Evolutionary conservation across 2,888 invertebrate genomes (phyloP), one percentile per base, ranked within the genome.

Genomic region (Thalpophila matura): DNA sequence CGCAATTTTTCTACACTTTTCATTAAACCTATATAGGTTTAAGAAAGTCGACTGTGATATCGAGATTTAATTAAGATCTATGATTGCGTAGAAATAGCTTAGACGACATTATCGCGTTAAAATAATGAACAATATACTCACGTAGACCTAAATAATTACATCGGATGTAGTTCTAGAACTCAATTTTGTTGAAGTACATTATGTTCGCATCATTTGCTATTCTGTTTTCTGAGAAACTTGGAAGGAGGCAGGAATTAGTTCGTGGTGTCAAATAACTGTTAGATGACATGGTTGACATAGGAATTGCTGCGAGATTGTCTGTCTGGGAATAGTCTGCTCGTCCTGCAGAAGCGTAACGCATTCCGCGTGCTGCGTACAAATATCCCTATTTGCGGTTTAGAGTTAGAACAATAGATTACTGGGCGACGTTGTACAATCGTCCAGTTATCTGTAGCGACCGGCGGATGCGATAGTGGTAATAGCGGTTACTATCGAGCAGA

Each of bases 391-490:
- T 81, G 79, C 59, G 75, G 75, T 75, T 69, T 74, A 72, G 54
- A 83, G 85, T 85, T 84, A 86, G 84, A 84, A 90, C 91, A 91
- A 92, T 89, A 91, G 91, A 91, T 91, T 91, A 91, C 85, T 78
- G 71, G 78, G 67, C 80, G 77, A 81, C 81, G 84, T 80, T 72
- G 80, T 74, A 81, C 87, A 81, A 85, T 85, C 86, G 85, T 63
- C 76, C 82, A 76, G 85, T 87, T 91, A 92, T 91, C 89, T 86
- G 62, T 66, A 69, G 71, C 73, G 76, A 45, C 69, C 81, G 80
- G 84, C 91, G 94, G 94, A 94, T 86, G 90, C 88, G 93, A 93
- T 93, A 93, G 92, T 55, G 92, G 92, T 90, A 89, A 91, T 89
- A 91, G 90, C 80, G 91, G 91, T 89, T 85, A 83, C 86, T 90